Evolutionary conservation across 2,113 vertebrate species (phyloP).

Genomic region (Psittacus erithacus): DNA sequence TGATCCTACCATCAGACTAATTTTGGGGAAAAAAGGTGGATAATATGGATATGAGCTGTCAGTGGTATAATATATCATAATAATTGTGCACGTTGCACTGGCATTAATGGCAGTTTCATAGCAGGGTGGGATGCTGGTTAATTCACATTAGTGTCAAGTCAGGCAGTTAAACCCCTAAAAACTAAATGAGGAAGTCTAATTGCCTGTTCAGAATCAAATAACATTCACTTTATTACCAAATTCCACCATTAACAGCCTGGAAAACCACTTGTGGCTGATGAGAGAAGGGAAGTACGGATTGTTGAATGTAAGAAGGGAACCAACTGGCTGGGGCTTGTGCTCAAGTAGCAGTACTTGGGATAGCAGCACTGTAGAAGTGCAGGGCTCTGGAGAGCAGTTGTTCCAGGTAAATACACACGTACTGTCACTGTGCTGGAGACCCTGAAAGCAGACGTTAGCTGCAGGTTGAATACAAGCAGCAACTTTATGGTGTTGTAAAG

Average conservation of each 20-base stretch:
- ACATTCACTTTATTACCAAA: conserved; percentile 44
- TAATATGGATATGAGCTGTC: conserved; percentile 71
- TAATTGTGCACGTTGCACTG: conserved; percentile 37
- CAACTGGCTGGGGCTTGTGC: fast-evolving
- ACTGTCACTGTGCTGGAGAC: fast-evolving
- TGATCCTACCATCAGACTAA: conserved; percentile 68
- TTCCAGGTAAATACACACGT: fast-evolving
- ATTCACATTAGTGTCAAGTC: conserved; percentile 52
- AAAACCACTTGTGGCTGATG: not conserved
- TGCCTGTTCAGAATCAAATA: conserved; percentile 37
- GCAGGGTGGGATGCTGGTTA: conserved; percentile 25
- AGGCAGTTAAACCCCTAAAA: conserved; percentile 51
- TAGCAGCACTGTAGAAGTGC: not conserved
- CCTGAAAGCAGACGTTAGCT: not conserved
- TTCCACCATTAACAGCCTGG: not conserved
- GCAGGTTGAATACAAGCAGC: not conserved
- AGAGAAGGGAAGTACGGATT: not conserved
- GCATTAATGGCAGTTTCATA: conserved; percentile 13
- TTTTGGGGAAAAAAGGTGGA: conserved; percentile 52
- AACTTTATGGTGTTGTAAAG: not conserved
- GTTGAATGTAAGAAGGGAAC: not conserved
- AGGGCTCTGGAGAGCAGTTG: not conserved
- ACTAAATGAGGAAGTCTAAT: conserved; percentile 45
- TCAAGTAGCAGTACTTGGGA: not conserved
- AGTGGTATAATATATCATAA: conserved; percentile 69